Evolutionary conservation across 2,113 vertebrate genomes (phyloP), one percentile per base, ranked within the genome.

Genomic region (Axis porcinus): DNA sequence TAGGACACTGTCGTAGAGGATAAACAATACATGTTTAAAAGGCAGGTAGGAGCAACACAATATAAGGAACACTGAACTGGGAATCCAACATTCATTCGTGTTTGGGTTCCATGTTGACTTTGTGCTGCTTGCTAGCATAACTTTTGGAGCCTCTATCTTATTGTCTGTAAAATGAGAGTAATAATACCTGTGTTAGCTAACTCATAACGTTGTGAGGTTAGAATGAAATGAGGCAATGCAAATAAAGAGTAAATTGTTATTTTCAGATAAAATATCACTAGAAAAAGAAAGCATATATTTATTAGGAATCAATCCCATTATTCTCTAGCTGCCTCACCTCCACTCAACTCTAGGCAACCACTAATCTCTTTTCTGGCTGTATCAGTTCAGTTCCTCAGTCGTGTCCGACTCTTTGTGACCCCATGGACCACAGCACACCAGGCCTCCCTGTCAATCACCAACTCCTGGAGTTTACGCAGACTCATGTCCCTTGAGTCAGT

Each of bases 1-100:
- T 14, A 94, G 87, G 76, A 97, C 79, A 88, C 62, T 45, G 64
- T 76, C 40, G 21, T 36, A 43, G 89, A 94, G 95, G 86, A 94
- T 54, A 91, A 96, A 81, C 89, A 94, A 25, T 82, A 23, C 58
- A 57, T 33, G 13, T 91, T 79, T 57, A 81, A 89, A 94, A 91
- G 86, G 64, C 88, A 82, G 76, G 87, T 78, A 55, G 62, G 83
- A 96, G 47, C 86, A 89, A 33, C 40, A 19, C 40, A 84, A 4
- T 5, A 15, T 17, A 60, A 28, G 67, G 30, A 91, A 45, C 13
- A 2, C 11, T 52, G 8, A 76, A 16, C 30, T 40, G 64, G 11
- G 62, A 86, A n/a, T 27, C 91, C 19, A 28, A 45, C 0, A 0
- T 9, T 45, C n/a, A 27, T 76, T 76, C 12, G 1, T 40, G 36